Conservation (phyloP, 2,113 vertebrate species). For the Antigone vipio region DNA sequence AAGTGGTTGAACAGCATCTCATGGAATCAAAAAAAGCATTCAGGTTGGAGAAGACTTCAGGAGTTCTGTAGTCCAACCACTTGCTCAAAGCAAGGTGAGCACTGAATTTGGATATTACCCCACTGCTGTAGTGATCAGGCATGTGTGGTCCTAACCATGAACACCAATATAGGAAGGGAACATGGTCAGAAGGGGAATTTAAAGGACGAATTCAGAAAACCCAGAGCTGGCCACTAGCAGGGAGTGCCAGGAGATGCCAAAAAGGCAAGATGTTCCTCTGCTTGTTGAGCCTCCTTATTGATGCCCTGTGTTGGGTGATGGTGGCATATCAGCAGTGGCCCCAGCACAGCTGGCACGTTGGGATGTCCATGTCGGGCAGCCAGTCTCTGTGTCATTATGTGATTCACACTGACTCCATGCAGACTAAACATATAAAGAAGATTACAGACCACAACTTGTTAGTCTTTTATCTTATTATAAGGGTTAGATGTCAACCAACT, state of each 20-base stretch:
- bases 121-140: background rate
- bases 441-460: background rate
- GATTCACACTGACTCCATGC: background rate
- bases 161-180: background rate
- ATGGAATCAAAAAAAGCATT: background rate
- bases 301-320: rapidly evolving
- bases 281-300: background rate
- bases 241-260: background rate
- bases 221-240: background rate
- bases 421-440: background rate
- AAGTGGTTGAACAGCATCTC: background rate
- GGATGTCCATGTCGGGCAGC: rapidly evolving
- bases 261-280: background rate
- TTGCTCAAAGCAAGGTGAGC: background rate
- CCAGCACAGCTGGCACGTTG: rapidly evolving
- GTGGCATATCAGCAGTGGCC: background rate
- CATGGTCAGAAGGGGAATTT: background rate
- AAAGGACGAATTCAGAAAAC: background rate
- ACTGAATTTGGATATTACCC: background rate
- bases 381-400: background rate
- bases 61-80: background rate
- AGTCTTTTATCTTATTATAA: background rate
- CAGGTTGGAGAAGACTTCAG: background rate
- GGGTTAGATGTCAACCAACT: background rate
- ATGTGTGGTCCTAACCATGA: background rate